Evolutionary conservation across 2,888 invertebrate genomes (phyloP).

Genomic region (Oscheius sp.): DNA sequence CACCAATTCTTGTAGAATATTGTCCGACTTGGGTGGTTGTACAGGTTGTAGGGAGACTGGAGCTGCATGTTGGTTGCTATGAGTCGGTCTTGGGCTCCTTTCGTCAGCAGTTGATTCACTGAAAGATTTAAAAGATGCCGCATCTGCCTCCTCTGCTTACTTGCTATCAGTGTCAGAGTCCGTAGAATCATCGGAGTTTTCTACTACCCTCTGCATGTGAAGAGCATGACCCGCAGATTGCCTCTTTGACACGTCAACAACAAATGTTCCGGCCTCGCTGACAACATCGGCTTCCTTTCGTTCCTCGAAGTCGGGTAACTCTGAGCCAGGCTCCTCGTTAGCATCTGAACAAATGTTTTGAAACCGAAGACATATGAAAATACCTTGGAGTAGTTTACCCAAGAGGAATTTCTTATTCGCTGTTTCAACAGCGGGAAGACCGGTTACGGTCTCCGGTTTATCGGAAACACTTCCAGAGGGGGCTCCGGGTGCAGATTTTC

Average conservation of each 20-base stretch:
- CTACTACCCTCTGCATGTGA: constrained; percentile 43
- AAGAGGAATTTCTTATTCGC: constrained; percentile 54
- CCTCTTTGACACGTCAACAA: constrained; percentile 52
- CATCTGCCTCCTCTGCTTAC: constrained; percentile 8
- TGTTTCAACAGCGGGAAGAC: constrained; percentile 25
- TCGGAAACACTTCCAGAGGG: neutral
- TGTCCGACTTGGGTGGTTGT: constrained; percentile 11
- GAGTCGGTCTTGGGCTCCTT: neutral
- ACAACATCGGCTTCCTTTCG: constrained; percentile 47
- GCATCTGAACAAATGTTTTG: neutral
- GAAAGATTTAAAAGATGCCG: neutral
- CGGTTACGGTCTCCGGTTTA: neutral
- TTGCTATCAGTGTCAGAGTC: constrained; percentile 52
- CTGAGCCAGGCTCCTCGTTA: neutral
- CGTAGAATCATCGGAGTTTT: constrained; percentile 50
- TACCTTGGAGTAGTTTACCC: constrained; percentile 48
- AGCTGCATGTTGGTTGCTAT: neutral
- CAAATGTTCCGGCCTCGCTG: constrained; percentile 61
- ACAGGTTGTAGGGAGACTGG: constrained; percentile 1
- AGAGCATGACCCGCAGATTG: constrained; percentile 32
- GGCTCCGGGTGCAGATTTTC: constrained; percentile 18
- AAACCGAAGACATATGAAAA: neutral
- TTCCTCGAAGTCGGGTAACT: constrained; percentile 32
- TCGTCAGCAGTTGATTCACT: constrained; percentile 6
- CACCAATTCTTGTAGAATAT: constrained; percentile 49